phyloP scores from a whole-genome alignment of 2,888 invertebrate species.

The Tipula vernalis region DNA sequence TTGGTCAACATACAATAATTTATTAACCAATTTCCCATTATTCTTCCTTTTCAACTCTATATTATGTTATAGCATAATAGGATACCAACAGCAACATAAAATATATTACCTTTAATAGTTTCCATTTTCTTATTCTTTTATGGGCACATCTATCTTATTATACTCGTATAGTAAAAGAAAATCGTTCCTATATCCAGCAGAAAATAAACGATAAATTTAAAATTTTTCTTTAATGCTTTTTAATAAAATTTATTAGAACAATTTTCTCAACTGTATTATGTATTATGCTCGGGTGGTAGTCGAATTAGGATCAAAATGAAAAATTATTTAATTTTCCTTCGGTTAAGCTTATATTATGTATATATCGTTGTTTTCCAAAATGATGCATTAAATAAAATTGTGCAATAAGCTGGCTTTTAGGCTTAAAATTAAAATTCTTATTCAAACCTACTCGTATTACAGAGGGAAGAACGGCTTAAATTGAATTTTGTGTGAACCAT shows the following conservation, averaged over 20 bases:
- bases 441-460: too few species aligned
- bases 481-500: too few species aligned
- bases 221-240: background rate
- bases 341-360: background rate
- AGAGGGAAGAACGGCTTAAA: too few species aligned
- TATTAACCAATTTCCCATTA: background rate
- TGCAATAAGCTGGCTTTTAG: background rate
- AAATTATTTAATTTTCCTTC: background rate
- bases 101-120: background rate
- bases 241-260: background rate
- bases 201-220: background rate
- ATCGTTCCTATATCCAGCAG: background rate
- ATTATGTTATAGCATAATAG: background rate
- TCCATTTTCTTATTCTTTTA: background rate
- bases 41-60: background rate
- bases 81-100: background rate
- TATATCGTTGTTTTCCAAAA: background rate
- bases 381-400: background rate
- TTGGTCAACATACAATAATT: background rate
- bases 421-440: too few species aligned
- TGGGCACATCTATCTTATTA: background rate
- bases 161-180: background rate
- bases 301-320: background rate
- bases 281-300: background rate
- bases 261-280: background rate